Evolutionary conservation across 2,888 invertebrate genomes (phyloP), one percentile per base, ranked within the genome.

Genomic region (Aleiodes testaceus): DNA sequence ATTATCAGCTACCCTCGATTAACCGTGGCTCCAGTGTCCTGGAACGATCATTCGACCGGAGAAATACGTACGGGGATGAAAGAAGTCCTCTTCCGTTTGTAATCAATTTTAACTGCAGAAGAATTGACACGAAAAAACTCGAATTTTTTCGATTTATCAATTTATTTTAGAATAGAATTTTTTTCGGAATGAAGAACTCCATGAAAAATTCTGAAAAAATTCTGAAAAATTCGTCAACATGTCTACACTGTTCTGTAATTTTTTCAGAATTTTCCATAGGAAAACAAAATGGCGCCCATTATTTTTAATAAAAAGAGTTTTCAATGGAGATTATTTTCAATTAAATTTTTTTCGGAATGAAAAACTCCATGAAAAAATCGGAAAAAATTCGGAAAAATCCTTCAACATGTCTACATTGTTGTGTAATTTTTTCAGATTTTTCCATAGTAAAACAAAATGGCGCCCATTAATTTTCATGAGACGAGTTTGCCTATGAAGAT

Each of bases 1-100:
- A 82, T 83, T 81, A 81, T 81, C 78, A 71, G 42, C 77, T 75
- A 73, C 75, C 76, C 74, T 74, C 76, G 73, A 75, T 77, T 72
- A 69, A 73, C 73, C 67, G 14, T 2, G 18, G 59, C 64, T 36
- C 36, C 55, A 69, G 69, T 72, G 64, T 72, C 42, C 67, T 52
- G 61, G 44, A 52, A 61, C 36, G 52, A 72, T 66, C 59, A 30
- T 61, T 70, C 66, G 59, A 70, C 49, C 70, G 66, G 30, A 53
- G 53, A 59, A 66, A 66, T 45, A 16, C 36, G 42, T 59, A 26
- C 61, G 20, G 61, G 61, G 68, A 61, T 22, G 52, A 52, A 70
- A 22, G 50, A 50, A 47, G 16, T 22, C n/a, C 30, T 26, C 55
- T 67, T 44, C n/a, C 50, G 22, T 36, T 66, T 20, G 22, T 45